A percentile compares a stretch with the other conserved stretches of the same genome.
These are phyloP conservation scores for Antitype chi DNA, from an alignment of 2,888 invertebrate genomes.

Conservation along the genomic window DNA sequence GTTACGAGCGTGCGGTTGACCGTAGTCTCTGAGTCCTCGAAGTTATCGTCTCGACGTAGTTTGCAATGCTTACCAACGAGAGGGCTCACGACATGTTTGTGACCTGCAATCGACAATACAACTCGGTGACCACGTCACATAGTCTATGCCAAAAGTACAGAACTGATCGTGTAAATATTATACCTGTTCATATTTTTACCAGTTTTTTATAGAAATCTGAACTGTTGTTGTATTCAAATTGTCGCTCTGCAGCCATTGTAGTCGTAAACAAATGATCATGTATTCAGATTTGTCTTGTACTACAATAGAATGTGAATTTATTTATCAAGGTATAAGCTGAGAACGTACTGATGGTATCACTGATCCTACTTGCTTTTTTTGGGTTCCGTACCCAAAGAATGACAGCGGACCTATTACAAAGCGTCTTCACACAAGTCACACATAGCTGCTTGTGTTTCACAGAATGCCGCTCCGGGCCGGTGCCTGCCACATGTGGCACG, in stretches of 20 bases:
- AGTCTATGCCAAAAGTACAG: slow-evolving; percentile 71
- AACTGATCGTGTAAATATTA: slow-evolving; percentile 72
- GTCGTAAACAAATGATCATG: slow-evolving; percentile 24
- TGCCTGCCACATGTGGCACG: no score
- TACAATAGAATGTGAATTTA: slow-evolving; percentile 14
- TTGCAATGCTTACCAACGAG: neutral
- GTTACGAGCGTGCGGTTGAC: neutral
- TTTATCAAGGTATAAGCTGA: slow-evolving; percentile 23
- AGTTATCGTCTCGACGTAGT: neutral
- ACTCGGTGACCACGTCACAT: slow-evolving; percentile 31
- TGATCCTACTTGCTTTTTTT: neutral
- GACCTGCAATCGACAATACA: slow-evolving; percentile 27
- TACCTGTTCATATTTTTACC: slow-evolving; percentile 55
- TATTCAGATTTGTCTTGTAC: slow-evolving; percentile 6
- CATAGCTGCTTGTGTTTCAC: neutral
- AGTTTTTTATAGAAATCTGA: slow-evolving; percentile 60
- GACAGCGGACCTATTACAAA: no score
- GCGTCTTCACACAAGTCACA: neutral
- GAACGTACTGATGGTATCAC: slow-evolving; percentile 15
- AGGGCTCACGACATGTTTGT: neutral
- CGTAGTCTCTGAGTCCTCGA: neutral
- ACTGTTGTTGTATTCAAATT: slow-evolving; percentile 39
- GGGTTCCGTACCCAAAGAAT: neutral
- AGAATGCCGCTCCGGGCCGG: no score
- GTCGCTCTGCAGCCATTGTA: slow-evolving; percentile 20